phyloP scores from a whole-genome alignment of 1,140 invertebrate genomes.

The Elysia chlorotica region DNA sequence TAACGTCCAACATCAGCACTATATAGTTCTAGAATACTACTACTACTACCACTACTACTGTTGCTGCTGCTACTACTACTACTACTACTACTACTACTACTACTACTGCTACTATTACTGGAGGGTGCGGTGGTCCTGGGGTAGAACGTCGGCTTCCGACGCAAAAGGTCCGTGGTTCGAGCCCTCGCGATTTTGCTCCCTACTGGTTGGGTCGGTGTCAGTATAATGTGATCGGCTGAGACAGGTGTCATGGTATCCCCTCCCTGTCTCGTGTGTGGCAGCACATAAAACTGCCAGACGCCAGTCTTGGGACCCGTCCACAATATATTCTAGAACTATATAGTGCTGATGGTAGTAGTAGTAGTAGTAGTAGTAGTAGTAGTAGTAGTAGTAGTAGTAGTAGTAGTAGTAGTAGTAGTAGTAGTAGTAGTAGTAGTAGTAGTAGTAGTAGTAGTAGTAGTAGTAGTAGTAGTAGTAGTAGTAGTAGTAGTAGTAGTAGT shows the following conservation, averaged over 20 bases:
- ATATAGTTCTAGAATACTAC: no score
- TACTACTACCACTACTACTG: no score
- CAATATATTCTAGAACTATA: neutral
- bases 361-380: slow-evolving; percentile 6
- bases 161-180: no score
- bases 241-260: no score
- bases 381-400: slow-evolving; percentile 12
- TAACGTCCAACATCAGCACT: no score
- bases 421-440: slow-evolving; percentile 12
- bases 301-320: neutral
- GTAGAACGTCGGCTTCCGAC: no score
- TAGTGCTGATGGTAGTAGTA: neutral
- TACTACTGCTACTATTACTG: no score
- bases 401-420: slow-evolving; percentile 9
- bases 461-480: slow-evolving; percentile 7
- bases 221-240: no score
- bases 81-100: no score
- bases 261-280: neutral
- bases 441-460: slow-evolving; percentile 1
- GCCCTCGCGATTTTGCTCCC: neutral
- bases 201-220: neutral
- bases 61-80: no score
- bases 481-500: slow-evolving; percentile 10
- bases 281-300: neutral
- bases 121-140: no score